Base-by-base conservation (phyloP, 2,888 invertebrate species). In the Ophion obscuratus region DNA sequence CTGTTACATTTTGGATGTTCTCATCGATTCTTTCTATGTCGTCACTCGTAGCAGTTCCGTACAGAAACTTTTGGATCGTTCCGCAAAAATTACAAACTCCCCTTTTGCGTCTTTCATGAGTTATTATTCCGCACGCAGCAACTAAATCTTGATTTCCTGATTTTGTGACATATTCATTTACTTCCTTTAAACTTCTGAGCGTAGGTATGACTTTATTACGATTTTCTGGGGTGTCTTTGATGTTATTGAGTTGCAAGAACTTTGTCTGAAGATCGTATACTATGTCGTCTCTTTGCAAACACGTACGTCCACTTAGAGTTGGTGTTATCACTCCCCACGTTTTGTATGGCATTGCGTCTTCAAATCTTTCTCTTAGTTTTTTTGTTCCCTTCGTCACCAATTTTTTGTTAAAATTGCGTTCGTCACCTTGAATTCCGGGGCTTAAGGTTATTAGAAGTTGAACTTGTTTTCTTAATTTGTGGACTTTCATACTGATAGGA, bases 151-250 rank as follows among this genome's bases (percentile, higher is more conserved):
- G 27, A 27, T 27, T 27, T 27, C 27, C 27, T 27, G 27, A 77
- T 80, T 80, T 80, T 20, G 71, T 66, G 11, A 71, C 66, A 57
- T 80, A 53, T 7, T 80, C 66, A 6, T 0, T 64, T 36, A 80
- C 73, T 73, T 80, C 73, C 62, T 73, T 73, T 64, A 67, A 24
- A 27, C n/a, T 64, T 73, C 66, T 57, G n/a, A 81, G 80, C 59
- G 73, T 27, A 20, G 73, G 27, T 66, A 79, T 71, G 10, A 81
- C 80, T 81, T 81, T 81, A n/a, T 73, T 67, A 0, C 80, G 66
- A n/a, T 74, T 81, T 27, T 67, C 40, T 27, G 20, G 59, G 66
- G 80, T 73, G 67, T 73, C 40, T 67, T 66, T 81, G 10, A 81
- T 81, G 59, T 74, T 61, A 27, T 80, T 80, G 40, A 73, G 59